phyloP scores from a whole-genome alignment of 2,797 vertebrate species.

The Strix occidentalis region DNA sequence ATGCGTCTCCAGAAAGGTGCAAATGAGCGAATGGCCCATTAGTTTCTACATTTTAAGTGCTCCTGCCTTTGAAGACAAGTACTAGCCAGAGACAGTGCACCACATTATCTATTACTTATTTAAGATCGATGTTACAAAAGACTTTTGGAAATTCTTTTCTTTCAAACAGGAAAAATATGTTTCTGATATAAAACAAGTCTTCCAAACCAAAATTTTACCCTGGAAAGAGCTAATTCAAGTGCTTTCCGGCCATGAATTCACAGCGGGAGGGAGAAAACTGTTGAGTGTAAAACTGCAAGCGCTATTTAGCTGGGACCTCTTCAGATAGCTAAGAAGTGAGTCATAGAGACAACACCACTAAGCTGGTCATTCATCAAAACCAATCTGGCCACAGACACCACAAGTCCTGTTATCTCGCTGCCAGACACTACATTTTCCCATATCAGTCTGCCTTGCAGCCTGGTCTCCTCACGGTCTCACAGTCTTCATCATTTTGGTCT shows the following conservation, averaged over 20 bases:
- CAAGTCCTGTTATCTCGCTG: slow-evolving; percentile 54
- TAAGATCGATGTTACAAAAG: background rate
- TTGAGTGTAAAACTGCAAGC: background rate
- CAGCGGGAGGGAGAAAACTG: slow-evolving; percentile 19
- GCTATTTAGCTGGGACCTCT: background rate
- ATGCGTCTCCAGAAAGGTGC: slow-evolving; percentile 13
- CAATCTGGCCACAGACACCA: slow-evolving; percentile 54
- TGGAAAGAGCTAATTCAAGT: slow-evolving; percentile 8
- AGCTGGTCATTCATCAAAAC: slow-evolving; percentile 71
- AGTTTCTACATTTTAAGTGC: background rate
- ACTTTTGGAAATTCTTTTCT: background rate
- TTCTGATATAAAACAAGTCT: background rate
- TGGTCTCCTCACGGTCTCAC: background rate
- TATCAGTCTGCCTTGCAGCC: slow-evolving; percentile 54
- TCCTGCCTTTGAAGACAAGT: slow-evolving; percentile 10
- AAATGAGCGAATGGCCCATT: background rate
- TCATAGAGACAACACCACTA: slow-evolving; percentile 56
- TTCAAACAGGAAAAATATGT: background rate
- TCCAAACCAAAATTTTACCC: background rate
- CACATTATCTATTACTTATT: background rate
- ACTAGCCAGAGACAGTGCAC: background rate
- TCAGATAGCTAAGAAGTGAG: slow-evolving; percentile 57
- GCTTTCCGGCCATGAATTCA: slow-evolving; percentile 7
- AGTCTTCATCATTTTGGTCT: background rate
- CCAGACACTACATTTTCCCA: slow-evolving; percentile 66